Base-by-base conservation (phyloP, 2,797 vertebrate species). In the Leucoraja ocellata region DNA sequence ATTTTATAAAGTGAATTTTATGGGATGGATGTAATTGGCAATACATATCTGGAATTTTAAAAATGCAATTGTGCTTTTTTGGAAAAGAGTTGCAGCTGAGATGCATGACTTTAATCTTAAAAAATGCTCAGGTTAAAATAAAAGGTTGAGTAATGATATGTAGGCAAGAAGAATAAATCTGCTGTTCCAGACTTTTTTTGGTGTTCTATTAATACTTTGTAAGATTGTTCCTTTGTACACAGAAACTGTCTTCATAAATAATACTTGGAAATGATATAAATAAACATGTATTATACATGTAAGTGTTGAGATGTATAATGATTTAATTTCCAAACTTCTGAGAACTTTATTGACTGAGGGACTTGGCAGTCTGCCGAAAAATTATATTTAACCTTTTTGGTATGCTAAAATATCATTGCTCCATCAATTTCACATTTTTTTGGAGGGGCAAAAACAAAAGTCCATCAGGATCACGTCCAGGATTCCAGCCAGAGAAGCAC, bases 1-100 rank as follows among this genome's bases (percentile, higher is more conserved):
- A 94, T 95, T 93, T 93, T 96, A 54, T 95, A 95, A 94, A 94
- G 5, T 88, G 84, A 68, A 88, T 88, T 36, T 88, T 18, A 88
- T 68, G 14, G n/a, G 25, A 92, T 23, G 54, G 21, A 78, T 91
- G 46, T 36, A 32, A 32, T 32, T 18, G 3, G 28, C 90, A 61
- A 9, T 25, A 71, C 13, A 74, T 46, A 74, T 46, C 90, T 28
- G 11, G 63, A 46, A 88, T 65, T 73, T 73, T 23, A 25, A 76
- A 74, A 4, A 28, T 92, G 6, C 3, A 54, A 3, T 46, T 91
- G 32, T 10, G 9, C 5, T 14, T 58, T 74, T 36, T 73, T n/a
- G 10, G 65, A 14, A 28, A 91, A 73, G 11, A 46, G 13, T 74
- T 74, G 36, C 71, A 39, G 90, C 39, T 46, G n/a, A 58, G 4